phyloP scores from a whole-genome alignment of 2,888 invertebrate genomes.

The Charanyca ferruginea region DNA sequence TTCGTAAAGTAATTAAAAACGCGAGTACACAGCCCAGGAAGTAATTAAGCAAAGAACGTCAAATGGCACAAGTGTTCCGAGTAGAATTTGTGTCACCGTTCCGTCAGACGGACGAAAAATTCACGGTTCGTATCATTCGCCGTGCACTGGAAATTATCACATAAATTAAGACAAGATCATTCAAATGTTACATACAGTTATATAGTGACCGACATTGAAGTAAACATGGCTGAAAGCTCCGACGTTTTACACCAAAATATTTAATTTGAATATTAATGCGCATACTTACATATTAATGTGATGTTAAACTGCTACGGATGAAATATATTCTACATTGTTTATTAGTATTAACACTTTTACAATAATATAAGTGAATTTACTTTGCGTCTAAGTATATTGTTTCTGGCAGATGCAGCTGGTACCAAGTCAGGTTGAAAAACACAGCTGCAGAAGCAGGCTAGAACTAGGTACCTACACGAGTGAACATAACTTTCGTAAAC shows the following conservation, averaged over 20 bases:
- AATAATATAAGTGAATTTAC: constrained; percentile 36
- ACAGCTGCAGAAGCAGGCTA: constrained; percentile 1
- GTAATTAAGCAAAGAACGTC: constrained; percentile 54
- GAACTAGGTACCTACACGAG: not conserved
- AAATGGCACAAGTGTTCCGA: constrained; percentile 20
- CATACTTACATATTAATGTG: constrained; percentile 37
- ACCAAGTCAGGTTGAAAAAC: constrained; percentile 24
- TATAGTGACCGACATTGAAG: constrained; percentile 30
- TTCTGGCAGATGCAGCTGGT: constrained; percentile 26
- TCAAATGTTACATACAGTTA: constrained; percentile 32
- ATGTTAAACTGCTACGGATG: constrained; percentile 22
- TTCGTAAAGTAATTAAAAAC: constrained; percentile 40
- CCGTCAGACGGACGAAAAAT: constrained; percentile 30
- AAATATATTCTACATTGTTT: constrained; percentile 28
- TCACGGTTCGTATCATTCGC: constrained; percentile 19
- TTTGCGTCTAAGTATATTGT: constrained; percentile 22
- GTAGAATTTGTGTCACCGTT: constrained; percentile 38
- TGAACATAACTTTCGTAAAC: not conserved
- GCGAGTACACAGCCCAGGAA: constrained; percentile 6
- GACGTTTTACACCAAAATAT: constrained; percentile 34
- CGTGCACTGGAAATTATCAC: constrained; percentile 34
- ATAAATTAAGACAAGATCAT: constrained; percentile 36
- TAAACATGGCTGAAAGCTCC: constrained; percentile 33
- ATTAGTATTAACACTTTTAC: constrained; percentile 20
- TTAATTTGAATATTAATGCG: constrained; percentile 49